These are phyloP conservation scores for Apaloderma vittatum DNA, from an alignment of 2,113 vertebrate genomes.

Conservation along the genomic window DNA sequence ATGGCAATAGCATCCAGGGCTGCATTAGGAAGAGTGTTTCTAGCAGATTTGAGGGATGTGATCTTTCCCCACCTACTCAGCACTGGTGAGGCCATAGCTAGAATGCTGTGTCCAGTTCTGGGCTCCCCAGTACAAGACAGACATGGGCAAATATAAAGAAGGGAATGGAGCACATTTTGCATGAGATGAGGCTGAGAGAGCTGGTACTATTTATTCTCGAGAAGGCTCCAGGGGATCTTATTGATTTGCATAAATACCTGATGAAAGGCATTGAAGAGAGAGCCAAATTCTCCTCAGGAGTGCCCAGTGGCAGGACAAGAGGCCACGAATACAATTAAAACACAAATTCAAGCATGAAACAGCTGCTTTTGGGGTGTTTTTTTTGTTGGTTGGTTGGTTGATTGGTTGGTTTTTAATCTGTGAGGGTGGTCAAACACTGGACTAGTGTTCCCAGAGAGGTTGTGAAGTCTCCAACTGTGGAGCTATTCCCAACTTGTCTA, in stretches of 20 bases:
- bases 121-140: not conserved
- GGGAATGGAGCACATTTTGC: not conserved
- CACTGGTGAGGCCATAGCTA: not conserved
- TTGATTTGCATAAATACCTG: not conserved
- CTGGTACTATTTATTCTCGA: not conserved
- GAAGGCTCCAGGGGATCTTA: not conserved
- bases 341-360: not conserved
- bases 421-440: not conserved
- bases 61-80: not conserved
- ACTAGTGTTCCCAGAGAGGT: not conserved
- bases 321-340: not conserved
- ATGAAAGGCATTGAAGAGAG: not conserved
- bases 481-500: not conserved
- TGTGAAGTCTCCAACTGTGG: not conserved
- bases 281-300: not conserved
- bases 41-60: not conserved
- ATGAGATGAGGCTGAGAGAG: not conserved
- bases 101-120: not conserved
- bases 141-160: not conserved
- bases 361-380: not conserved
- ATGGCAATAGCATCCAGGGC: not conserved
- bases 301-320: not conserved
- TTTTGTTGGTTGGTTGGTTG: too few relatives aligned
- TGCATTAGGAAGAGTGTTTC: not conserved
- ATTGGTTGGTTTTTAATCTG: not conserved